Evolutionary conservation across 2,797 vertebrate species (phyloP).

Genomic region (Leuciscus waleckii): DNA sequence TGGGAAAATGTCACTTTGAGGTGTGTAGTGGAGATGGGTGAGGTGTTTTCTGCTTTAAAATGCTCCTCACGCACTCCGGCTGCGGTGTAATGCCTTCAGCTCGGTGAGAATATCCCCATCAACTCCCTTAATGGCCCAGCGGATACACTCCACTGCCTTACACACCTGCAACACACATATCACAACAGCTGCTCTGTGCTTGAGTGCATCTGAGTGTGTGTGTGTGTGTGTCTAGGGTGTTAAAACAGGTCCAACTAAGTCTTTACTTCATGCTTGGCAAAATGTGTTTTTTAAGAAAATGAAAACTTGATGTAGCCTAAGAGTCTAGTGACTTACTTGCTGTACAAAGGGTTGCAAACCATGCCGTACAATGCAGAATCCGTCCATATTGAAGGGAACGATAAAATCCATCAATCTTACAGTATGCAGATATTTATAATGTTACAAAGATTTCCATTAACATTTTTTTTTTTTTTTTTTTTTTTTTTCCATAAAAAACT

Average conservation of each 20-base stretch:
- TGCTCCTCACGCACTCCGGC: conserved; percentile 47
- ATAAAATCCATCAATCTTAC: not conserved
- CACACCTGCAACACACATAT: conserved; percentile 56
- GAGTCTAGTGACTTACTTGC: not conserved
- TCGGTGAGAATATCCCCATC: conserved; percentile 53
- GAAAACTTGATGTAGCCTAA: not conserved
- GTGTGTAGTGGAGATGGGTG: conserved; percentile 33
- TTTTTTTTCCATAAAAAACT: too few relatives aligned
- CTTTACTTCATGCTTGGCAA: conserved; percentile 22
- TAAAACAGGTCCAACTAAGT: conserved; percentile 17
- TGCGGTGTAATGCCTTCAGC: conserved; percentile 53
- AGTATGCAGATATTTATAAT: not conserved
- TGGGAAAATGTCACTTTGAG: conserved; percentile 47
- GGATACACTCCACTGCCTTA: conserved; percentile 48
- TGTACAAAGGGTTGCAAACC: not conserved
- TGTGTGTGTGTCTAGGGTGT: conserved; percentile 17
- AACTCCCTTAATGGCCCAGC: conserved; percentile 56
- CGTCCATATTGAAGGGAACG: not conserved
- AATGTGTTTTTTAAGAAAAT: conserved; percentile 10
- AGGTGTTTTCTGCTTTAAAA: conserved; percentile 45
- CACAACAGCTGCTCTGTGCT: conserved; percentile 46
- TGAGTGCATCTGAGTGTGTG: conserved; percentile 20
- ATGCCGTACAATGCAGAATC: not conserved
- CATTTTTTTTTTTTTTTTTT: not conserved
- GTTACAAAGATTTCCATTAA: not conserved